Evolutionary conservation across 2,797 vertebrate species (phyloP).

Genomic region (Tenualosa ilisha): DNA sequence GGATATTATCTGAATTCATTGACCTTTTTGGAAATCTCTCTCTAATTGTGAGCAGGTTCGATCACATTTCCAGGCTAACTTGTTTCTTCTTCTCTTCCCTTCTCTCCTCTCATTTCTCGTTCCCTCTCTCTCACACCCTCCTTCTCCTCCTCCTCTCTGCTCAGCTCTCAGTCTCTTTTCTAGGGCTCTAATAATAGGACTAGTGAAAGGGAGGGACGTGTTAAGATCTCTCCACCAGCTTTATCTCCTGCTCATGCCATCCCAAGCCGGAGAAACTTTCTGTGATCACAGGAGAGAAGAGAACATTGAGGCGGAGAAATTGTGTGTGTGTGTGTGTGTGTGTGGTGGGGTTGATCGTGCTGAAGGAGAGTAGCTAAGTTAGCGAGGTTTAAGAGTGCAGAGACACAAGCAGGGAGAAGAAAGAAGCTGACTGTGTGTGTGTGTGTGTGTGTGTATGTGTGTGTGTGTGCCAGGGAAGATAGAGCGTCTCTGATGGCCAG

Average conservation of each 20-base stretch:
- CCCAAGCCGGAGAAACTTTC: constrained; percentile 77
- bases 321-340: too few species aligned
- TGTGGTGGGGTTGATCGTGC: too few species aligned
- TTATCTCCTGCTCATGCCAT: constrained; percentile 67
- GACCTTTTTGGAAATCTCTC: constrained; percentile 92
- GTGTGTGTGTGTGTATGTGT: too few species aligned
- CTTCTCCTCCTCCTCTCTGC: not conserved
- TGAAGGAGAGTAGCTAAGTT: too few species aligned
- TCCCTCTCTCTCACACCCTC: constrained; percentile 11
- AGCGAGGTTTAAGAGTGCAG: too few species aligned
- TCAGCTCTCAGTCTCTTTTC: not conserved
- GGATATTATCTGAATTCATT: constrained; percentile 99
- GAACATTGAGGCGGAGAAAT: constrained; percentile 7
- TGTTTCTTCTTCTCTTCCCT: constrained; percentile 12
- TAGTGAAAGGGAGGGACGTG: constrained; percentile 11
- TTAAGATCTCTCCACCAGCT: constrained; percentile 64
- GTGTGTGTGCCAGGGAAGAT: too few species aligned
- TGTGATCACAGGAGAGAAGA: constrained; percentile 73
- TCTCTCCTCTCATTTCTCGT: not conserved
- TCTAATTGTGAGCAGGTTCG: not conserved
- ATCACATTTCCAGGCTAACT: constrained; percentile 67
- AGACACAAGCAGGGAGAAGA: too few species aligned
- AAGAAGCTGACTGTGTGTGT: too few species aligned
- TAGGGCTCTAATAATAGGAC: constrained; percentile 76
- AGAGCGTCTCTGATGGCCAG: too few species aligned